Evolutionary conservation across 2,797 vertebrate genomes (phyloP).

Genomic region (Muscicapa striata): DNA sequence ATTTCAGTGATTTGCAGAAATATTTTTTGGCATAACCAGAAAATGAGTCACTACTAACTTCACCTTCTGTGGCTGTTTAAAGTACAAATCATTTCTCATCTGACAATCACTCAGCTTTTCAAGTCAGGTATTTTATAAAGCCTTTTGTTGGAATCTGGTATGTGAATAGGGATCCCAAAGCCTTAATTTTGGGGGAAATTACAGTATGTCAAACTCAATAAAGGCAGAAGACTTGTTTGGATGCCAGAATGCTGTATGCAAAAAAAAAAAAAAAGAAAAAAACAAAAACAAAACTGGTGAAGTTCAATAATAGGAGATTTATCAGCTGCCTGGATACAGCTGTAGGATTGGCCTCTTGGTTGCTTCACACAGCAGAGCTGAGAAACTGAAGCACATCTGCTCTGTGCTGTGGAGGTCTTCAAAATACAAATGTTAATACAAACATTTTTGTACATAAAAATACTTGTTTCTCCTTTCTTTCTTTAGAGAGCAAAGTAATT

Average conservation of each 20-base stretch:
- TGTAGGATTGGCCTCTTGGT: neutral
- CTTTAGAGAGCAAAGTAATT: neutral
- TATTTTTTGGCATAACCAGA: neutral
- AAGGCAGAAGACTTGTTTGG: neutral
- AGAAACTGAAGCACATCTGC: neutral
- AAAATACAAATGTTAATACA: neutral
- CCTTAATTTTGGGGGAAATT: neutral
- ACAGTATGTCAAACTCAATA: neutral
- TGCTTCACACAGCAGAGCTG: neutral
- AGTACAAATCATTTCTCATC: neutral
- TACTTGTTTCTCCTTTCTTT: neutral
- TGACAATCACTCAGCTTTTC: neutral
- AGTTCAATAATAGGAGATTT: neutral
- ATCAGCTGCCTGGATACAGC: neutral
- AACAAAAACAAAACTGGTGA: neutral
- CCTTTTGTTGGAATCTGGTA: neutral
- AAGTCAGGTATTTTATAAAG: neutral
- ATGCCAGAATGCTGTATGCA: neutral
- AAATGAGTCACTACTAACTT: neutral
- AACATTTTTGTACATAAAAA: neutral
- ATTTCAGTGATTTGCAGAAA: neutral
- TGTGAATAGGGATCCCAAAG: neutral
- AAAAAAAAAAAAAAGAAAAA: neutral
- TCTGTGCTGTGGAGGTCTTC: neutral
- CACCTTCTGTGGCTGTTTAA: neutral